Conservation (phyloP, 2,113 vertebrate species). For the Pristiophorus japonicus region DNA sequence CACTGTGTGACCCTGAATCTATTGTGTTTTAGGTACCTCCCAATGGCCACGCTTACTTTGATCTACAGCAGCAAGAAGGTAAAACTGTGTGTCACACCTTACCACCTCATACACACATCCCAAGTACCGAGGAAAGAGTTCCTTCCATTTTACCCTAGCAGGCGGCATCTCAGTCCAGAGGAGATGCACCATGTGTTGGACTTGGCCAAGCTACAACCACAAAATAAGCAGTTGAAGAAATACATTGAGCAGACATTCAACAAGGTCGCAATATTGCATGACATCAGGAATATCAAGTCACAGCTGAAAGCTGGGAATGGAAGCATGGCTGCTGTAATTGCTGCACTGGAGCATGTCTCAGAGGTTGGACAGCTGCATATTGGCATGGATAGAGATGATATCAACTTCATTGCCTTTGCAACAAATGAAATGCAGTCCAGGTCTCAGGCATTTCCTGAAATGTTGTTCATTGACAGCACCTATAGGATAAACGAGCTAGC, state of each 20-base stretch:
- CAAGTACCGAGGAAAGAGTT: too few relatives aligned
- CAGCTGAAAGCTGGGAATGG: neutral
- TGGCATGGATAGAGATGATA: neutral
- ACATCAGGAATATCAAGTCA: neutral
- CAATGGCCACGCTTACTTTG: too few relatives aligned
- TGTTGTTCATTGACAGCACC: neutral
- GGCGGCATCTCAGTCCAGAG: neutral
- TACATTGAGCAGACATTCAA: neutral
- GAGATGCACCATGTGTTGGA: neutral
- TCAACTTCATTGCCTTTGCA: neutral
- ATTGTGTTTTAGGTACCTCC: too few relatives aligned
- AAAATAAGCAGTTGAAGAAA: neutral
- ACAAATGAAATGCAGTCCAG: neutral
- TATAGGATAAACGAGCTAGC: neutral
- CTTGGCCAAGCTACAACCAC: neutral
- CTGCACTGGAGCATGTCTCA: neutral
- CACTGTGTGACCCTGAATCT: too few relatives aligned
- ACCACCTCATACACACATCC: too few relatives aligned
- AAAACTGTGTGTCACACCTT: too few relatives aligned
- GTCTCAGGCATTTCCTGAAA: neutral
- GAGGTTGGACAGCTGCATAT: neutral
- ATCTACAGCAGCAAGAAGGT: too few relatives aligned
- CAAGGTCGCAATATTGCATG: neutral
- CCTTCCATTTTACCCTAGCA: neutral
- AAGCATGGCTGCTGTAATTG: neutral